Conservation (phyloP, 2,113 vertebrate species). For the Salvelinus alpinus region DNA sequence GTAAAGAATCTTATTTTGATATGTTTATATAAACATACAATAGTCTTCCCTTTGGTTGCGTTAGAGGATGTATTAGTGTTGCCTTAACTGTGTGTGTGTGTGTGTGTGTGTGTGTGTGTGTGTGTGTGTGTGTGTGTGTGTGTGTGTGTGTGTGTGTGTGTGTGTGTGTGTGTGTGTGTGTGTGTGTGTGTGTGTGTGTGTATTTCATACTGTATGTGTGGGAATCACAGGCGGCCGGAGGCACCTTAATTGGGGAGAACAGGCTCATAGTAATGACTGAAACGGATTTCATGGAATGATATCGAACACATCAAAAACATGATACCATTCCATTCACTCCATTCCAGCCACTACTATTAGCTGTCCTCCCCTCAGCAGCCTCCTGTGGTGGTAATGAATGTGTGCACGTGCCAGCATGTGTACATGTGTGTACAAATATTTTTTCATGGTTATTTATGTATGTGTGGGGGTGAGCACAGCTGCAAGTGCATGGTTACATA, state of each 20-base stretch:
- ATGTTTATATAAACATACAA: neutral
- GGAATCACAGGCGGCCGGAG: too few species aligned
- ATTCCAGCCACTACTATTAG: too few species aligned
- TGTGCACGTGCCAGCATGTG: neutral
- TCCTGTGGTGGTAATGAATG: neutral
- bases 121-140: neutral
- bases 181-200: slow-evolving; percentile 1
- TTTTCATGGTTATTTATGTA: neutral
- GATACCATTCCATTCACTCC: too few species aligned
- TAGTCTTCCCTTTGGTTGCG: slow-evolving; percentile 37
- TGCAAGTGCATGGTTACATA: neutral
- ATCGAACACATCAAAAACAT: too few species aligned
- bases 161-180: neutral
- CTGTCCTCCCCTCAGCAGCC: too few species aligned
- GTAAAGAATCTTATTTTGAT: too few species aligned
- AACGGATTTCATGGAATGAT: too few species aligned
- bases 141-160: slow-evolving; percentile 9
- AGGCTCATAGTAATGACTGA: too few species aligned
- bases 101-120: neutral
- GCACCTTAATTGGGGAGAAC: too few species aligned
- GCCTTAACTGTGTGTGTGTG: slow-evolving; percentile 4
- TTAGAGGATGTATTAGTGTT: slow-evolving; percentile 27
- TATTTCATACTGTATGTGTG: too few species aligned
- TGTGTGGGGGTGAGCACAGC: neutral
- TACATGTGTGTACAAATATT: neutral